Evolutionary conservation across 1,140 invertebrate species (phyloP), one percentile per base, ranked within the genome.

Genomic region (Mycetomoellerius zeteki): DNA sequence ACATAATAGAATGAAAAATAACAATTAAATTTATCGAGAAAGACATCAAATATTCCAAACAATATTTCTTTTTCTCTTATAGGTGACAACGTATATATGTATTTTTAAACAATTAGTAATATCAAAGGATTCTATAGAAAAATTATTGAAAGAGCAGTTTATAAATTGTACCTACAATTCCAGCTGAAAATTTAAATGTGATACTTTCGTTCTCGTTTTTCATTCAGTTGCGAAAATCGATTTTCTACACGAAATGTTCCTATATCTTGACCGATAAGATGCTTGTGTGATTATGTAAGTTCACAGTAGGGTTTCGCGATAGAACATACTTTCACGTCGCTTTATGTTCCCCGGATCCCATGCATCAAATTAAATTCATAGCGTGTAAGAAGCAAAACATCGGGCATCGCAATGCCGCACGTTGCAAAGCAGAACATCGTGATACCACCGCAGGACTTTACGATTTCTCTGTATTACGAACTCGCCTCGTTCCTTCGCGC

Each of bases 401-500:
- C 62, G 75, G 16, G 6, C 24, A 21, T 56, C 30, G 47, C 14
- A 33, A 65, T n/a, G 37, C 67, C 47, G 21, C 47, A 14, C 27
- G 30, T 12, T 27, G 62, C 50, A 69, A 56, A 33, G 30, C 77
- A 16, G 24, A 69, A 65, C 21, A n/a, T 69, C 64, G 64, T 21
- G 37, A 47, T 24, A 56, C 2, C 67, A 71, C 65, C 19, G 69
- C 54, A 24, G 54, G 24, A 60, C 69, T 84, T 75, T 75, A 84
- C 80, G 80, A 60, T 81, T 71, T 71, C 54, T 73, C 37, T 33
- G 69, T 73, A 84, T 84, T 47, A 84, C 80, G 37, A 75, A 47
- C 54, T 47, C 67, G 80, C 30, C 37, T 82, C 69, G 80, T 50
- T 84, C 24, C 69, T 50, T 75, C 80, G 69, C 58, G 54, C 27